phyloP scores from a whole-genome alignment of 2,113 vertebrate genomes.

The Austrofundulus limnaeus region DNA sequence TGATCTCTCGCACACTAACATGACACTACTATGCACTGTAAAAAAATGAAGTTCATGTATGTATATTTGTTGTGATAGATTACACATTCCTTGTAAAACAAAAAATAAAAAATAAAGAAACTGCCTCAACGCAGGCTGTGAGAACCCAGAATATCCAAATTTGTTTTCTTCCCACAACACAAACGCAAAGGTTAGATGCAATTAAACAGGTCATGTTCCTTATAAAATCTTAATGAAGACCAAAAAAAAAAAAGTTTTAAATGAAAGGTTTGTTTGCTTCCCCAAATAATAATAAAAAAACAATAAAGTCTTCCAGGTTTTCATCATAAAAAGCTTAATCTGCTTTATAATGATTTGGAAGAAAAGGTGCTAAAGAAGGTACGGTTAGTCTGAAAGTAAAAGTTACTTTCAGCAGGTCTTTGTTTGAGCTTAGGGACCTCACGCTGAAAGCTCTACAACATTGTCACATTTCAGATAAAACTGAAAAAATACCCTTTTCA shows the following conservation, averaged over 20 bases:
- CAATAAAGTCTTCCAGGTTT: no score
- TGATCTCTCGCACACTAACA: slow-evolving; percentile 27
- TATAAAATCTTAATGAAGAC: slow-evolving; percentile 15
- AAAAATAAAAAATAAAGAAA: no score
- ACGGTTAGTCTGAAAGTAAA: slow-evolving; percentile 2
- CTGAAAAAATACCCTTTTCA: not conserved
- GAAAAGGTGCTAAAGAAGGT: slow-evolving; percentile 24
- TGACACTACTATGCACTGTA: slow-evolving; percentile 11
- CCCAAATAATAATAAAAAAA: not conserved
- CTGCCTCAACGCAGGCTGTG: slow-evolving; percentile 31
- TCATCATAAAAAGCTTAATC: not conserved
- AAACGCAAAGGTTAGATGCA: slow-evolving; percentile 33
- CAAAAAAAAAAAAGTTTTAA: not conserved
- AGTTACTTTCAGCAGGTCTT: slow-evolving; percentile 9
- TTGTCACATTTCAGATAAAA: not conserved
- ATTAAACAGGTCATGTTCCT: slow-evolving; percentile 34
- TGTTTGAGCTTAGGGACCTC: not conserved
- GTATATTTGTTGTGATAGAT: slow-evolving; percentile 31
- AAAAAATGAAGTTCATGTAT: slow-evolving; percentile 14
- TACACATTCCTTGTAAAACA: slow-evolving; percentile 30
- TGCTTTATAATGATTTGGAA: slow-evolving; percentile 2
- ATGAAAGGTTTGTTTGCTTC: not conserved
- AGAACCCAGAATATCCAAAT: slow-evolving; percentile 36
- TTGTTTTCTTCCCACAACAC: not conserved
- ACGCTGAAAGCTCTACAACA: not conserved